Conservation (phyloP, 2,888 invertebrate genomes). For the Rutpela maculata region DNA sequence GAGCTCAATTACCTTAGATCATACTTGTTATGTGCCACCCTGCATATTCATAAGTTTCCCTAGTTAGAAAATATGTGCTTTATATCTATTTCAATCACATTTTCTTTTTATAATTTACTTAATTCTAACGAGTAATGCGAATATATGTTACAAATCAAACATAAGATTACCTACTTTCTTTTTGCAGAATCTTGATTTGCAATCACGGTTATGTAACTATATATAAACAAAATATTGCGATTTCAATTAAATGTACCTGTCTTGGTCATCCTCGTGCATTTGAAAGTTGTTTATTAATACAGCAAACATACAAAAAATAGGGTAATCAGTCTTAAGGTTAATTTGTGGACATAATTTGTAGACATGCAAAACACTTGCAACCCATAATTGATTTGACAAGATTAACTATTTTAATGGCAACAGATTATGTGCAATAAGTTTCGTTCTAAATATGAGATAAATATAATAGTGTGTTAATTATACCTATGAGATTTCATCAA, state of each 20-base stretch:
- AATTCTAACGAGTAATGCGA: background rate
- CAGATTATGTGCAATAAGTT: no score
- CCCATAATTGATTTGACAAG: no score
- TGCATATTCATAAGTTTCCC: no score
- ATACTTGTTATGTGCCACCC: no score
- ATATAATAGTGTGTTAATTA: no score
- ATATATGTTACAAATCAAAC: slow-evolving; percentile 20
- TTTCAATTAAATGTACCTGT: slow-evolving; percentile 24
- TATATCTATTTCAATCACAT: no score
- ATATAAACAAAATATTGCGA: slow-evolving; percentile 32
- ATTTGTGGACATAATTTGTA: background rate
- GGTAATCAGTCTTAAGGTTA: background rate
- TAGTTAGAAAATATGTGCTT: no score
- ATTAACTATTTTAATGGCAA: no score
- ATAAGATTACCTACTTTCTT: slow-evolving; percentile 41
- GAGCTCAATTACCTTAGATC: no score
- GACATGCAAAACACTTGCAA: no score
- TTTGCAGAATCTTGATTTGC: slow-evolving; percentile 38
- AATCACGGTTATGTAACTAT: slow-evolving; percentile 33
- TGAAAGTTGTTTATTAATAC: slow-evolving; percentile 26
- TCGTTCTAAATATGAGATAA: no score
- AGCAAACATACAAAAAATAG: background rate
- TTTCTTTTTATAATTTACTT: background rate
- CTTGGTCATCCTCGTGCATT: background rate
- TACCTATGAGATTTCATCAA: no score